Conservation (phyloP, 37 sponge, comb jelly and placozoan genomes). For the Crambe crambe region DNA sequence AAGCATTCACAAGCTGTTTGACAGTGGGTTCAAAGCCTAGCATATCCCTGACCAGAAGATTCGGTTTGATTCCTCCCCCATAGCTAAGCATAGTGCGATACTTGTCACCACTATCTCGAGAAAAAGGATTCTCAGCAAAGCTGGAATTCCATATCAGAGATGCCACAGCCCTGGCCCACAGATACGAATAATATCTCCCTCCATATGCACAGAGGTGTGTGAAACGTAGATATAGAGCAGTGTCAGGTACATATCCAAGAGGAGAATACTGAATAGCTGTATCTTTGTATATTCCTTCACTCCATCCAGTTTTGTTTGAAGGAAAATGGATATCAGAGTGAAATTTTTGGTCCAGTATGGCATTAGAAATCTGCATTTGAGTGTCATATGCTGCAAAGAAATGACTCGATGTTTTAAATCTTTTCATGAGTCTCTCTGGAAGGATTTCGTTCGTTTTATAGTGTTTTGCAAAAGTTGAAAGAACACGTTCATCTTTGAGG, state of each 20-base stretch:
- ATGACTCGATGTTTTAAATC: constrained; percentile 13
- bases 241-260: constrained; percentile 11
- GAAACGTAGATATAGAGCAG: constrained; percentile 81
- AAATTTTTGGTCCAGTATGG: constrained; percentile 70
- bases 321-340: constrained; percentile 36
- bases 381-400: constrained; percentile 65
- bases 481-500: constrained; percentile 63
- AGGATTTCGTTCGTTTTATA: constrained; percentile 34
- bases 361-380: constrained; percentile 70
- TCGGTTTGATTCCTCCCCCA: constrained; percentile 70
- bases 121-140: constrained; percentile 84
- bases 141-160: constrained; percentile 80
- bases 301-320: background rate
- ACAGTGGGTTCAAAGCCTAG: constrained; percentile 76
- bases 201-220: constrained; percentile 87
- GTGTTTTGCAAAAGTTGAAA: constrained; percentile 67
- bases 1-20: constrained; percentile 65
- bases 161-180: constrained; percentile 88
- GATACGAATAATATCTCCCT: constrained; percentile 90
- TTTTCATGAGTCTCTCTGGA: constrained; percentile 5
- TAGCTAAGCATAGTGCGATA: constrained; percentile 59
- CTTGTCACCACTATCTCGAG: constrained; percentile 44
- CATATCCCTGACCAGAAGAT: constrained; percentile 51
- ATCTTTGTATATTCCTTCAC: background rate
- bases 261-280: constrained; percentile 39